These are phyloP conservation scores for Biston betularia DNA, from an alignment of 2,888 invertebrate genomes.

Conservation along the genomic window DNA sequence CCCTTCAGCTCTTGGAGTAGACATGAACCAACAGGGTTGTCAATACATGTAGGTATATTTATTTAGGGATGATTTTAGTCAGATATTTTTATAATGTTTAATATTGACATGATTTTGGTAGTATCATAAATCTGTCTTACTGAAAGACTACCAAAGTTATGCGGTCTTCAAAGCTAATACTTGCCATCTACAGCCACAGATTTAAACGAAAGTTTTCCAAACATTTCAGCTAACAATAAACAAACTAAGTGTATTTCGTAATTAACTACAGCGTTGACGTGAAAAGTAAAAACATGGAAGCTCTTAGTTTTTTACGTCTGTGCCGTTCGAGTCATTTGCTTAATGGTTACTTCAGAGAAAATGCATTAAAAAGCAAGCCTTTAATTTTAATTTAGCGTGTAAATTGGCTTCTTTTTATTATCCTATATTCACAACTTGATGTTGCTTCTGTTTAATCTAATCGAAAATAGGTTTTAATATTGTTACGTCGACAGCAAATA, in stretches of 20 bases:
- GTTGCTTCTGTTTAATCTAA: neutral
- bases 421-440: slow-evolving; percentile 19
- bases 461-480: neutral
- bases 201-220: slow-evolving; percentile 21
- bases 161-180: neutral
- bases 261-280: slow-evolving; percentile 48
- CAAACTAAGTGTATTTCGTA: slow-evolving; percentile 49
- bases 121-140: neutral
- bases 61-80: no score
- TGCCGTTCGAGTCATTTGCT: slow-evolving; percentile 50
- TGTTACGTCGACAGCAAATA: neutral
- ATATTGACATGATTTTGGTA: neutral
- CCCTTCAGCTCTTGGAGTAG: no score
- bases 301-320: slow-evolving; percentile 58
- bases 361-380: slow-evolving; percentile 36
- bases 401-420: slow-evolving; percentile 38
- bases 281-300: slow-evolving; percentile 47
- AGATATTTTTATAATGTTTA: no score
- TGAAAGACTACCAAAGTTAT: neutral
- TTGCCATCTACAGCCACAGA: slow-evolving; percentile 6
- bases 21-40: no score
- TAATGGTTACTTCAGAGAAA: slow-evolving; percentile 44
- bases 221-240: slow-evolving; percentile 44
- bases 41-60: no score
- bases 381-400: slow-evolving; percentile 41